Evolutionary conservation across 2,113 vertebrate species (phyloP).

Genomic region (Macaca mulatta): DNA sequence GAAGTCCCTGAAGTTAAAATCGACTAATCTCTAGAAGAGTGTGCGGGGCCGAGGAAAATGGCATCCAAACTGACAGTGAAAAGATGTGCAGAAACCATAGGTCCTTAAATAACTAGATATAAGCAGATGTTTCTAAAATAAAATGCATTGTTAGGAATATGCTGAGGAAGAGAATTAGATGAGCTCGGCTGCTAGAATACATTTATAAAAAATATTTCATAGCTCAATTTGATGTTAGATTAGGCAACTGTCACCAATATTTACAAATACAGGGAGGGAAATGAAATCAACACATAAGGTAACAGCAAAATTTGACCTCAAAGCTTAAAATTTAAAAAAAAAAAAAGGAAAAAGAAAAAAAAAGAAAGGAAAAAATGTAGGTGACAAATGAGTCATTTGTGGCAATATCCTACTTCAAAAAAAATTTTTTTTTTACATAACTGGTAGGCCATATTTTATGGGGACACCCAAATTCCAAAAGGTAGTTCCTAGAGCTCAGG

Average conservation of each 20-base stretch:
- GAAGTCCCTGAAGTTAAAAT: not conserved
- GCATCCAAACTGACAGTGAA: not conserved
- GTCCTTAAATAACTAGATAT: not conserved
- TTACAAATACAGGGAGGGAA: not conserved
- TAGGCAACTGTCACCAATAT: not conserved
- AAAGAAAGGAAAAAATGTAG: not conserved
- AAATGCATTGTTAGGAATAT: not conserved
- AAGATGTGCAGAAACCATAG: not conserved
- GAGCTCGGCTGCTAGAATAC: not conserved
- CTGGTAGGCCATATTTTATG: not conserved
- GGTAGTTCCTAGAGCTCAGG: not conserved
- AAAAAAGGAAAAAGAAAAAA: no score
- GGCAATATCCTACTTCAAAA: not conserved
- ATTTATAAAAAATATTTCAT: not conserved
- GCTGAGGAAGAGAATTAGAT: not conserved
- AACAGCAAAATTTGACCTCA: not conserved
- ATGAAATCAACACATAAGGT: not conserved
- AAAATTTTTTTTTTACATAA: not conserved
- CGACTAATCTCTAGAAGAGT: not conserved
- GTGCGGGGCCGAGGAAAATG: not conserved
- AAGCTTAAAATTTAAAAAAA: not conserved
- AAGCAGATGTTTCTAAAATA: not conserved
- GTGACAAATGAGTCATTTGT: not conserved
- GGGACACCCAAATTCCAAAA: not conserved
- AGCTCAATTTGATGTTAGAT: not conserved